A percentile compares a stretch with the other conserved stretches of the same genome.
These are phyloP conservation scores for Clitarchus hookeri DNA, from an alignment of 2,888 invertebrate species.

Conservation along the genomic window DNA sequence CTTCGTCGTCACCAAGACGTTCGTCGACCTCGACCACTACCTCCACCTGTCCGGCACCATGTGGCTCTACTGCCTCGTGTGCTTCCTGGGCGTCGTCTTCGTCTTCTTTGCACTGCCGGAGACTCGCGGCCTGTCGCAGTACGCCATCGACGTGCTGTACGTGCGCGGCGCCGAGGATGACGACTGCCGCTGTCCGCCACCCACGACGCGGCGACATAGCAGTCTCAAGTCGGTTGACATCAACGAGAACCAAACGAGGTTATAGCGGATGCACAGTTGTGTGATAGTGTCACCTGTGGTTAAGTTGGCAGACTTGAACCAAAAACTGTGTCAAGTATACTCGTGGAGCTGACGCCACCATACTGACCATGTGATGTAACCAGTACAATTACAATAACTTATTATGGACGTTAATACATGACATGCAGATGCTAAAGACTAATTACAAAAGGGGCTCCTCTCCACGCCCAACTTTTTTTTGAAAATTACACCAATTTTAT, in stretches of 20 bases:
- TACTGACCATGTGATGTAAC: too few relatives aligned
- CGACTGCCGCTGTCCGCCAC: background rate
- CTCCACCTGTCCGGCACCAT: constrained; percentile 46
- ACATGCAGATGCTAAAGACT: too few relatives aligned
- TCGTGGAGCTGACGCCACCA: too few relatives aligned
- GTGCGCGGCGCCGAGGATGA: background rate
- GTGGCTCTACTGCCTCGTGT: constrained; percentile 54
- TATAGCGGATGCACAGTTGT: background rate
- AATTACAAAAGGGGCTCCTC: too few relatives aligned
- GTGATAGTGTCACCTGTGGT: too few relatives aligned
- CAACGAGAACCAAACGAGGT: background rate
- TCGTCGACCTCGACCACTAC: constrained; percentile 45
- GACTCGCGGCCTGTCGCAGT: constrained; percentile 54
- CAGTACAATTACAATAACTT: too few relatives aligned
- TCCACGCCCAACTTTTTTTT: too few relatives aligned
- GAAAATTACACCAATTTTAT: too few relatives aligned
- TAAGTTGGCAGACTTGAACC: too few relatives aligned
- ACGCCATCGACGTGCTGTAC: constrained; percentile 42
- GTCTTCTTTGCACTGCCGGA: constrained; percentile 56
- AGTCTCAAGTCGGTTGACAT: background rate
- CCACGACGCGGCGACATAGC: background rate
- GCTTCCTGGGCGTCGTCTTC: constrained; percentile 53
- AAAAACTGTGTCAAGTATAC: too few relatives aligned
- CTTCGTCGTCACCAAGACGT: constrained; percentile 51
- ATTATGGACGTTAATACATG: too few relatives aligned